Conservation (phyloP, 2,797 vertebrate species). For the Lithobates pipiens region DNA sequence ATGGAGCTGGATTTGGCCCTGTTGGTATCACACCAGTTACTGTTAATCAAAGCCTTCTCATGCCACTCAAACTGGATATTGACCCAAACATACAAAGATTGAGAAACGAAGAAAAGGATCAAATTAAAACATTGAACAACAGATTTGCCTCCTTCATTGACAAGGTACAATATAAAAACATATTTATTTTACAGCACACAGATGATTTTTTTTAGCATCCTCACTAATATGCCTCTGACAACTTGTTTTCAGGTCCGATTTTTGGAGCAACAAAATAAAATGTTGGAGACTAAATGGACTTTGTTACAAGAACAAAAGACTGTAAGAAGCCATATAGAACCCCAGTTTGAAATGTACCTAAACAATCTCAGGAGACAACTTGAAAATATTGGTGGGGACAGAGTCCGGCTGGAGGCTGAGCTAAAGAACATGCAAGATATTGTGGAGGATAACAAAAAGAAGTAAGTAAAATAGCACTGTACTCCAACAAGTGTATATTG, state of each 20-base stretch:
- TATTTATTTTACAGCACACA: not conserved
- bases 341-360: slow-evolving; percentile 52
- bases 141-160: slow-evolving; percentile 23
- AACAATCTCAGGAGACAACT: slow-evolving; percentile 40
- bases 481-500: too few species aligned
- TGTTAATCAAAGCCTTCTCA: slow-evolving; percentile 32
- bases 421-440: slow-evolving; percentile 63
- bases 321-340: slow-evolving; percentile 64
- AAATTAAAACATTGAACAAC: not conserved
- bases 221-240: not conserved
- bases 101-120: not conserved
- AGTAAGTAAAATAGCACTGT: too few species aligned
- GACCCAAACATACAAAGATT: slow-evolving; percentile 10
- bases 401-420: slow-evolving; percentile 59
- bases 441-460: slow-evolving; percentile 63
- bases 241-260: slow-evolving; percentile 63
- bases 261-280: slow-evolving; percentile 75
- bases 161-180: slow-evolving; percentile 32
- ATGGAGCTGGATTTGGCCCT: slow-evolving; percentile 53
- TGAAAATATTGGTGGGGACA: slow-evolving; percentile 52
- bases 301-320: slow-evolving; percentile 65
- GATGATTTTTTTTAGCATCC: not conserved
- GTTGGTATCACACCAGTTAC: slow-evolving; percentile 45
- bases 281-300: slow-evolving; percentile 68
- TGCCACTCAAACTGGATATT: slow-evolving; percentile 21